Percentiles rank a stretch among this genome's conserved stretches.
These are phyloP conservation scores for Puntigrus tetrazona DNA, from an alignment of 2,113 vertebrate genomes.

Conservation along the genomic window DNA sequence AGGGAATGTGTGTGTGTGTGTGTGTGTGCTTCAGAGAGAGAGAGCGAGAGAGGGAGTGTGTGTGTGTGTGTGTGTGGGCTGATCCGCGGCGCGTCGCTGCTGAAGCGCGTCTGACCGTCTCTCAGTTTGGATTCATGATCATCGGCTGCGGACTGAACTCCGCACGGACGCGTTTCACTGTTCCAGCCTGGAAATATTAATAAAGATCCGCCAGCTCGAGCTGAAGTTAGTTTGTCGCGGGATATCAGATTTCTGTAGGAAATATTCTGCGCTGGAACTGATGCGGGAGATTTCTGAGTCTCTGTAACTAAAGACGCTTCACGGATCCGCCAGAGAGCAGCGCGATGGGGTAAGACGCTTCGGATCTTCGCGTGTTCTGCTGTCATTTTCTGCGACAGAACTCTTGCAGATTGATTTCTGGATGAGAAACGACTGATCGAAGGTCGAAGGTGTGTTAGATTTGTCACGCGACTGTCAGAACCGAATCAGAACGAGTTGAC, in stretches of 20 bases:
- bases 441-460: not conserved
- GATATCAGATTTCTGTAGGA: not conserved
- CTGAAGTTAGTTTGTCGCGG: not conserved
- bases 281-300: not conserved
- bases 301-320: not conserved
- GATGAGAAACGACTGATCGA: not conserved
- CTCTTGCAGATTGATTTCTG: not conserved
- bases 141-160: conserved; percentile 53
- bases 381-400: not conserved
- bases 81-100: conserved; percentile 71
- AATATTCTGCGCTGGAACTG: not conserved
- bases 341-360: not conserved
- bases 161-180: conserved; percentile 35
- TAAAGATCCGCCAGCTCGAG: not conserved
- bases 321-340: not conserved
- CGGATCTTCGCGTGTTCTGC: not conserved
- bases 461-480: not conserved
- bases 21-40: not conserved
- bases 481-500: not conserved
- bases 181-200: not conserved
- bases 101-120: conserved; percentile 50
- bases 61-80: conserved; percentile 72
- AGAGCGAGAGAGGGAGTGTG: conserved; percentile 60
- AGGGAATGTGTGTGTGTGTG: not conserved
- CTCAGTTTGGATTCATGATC: conserved; percentile 50